Base-by-base conservation (phyloP, 2,888 invertebrate genomes). In the Augiades crinisus region DNA sequence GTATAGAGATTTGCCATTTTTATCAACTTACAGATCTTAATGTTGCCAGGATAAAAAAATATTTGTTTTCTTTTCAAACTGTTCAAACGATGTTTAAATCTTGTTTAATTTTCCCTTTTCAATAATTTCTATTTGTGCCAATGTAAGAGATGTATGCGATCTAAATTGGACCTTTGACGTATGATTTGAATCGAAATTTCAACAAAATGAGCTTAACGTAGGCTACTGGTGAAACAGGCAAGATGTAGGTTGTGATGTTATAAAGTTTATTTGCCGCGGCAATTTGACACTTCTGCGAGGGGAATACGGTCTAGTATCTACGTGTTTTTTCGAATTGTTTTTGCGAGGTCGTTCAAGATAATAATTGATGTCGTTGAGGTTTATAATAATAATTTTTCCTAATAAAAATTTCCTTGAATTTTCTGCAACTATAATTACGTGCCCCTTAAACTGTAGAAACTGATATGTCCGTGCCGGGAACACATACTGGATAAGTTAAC, bases 191-290 rank as follows among this genome's bases (percentile, higher is more conserved):
- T 71, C 59, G 65, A 67, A 59, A 60, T 68, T 72, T 63, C 61
- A 61, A 59, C 62, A 61, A 61, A 58, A 78, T 68, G 81, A 81
- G 80, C 82, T 82, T 82, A 78, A 54, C 10, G 60, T 75, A 74
- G 75, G 68, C 70, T 69, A 70, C 68, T 53, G 56, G 54, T 56
- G 47, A 60, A 60, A 64, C 63, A 60, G 67, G 65, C 65, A 45
- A 37, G 31, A 17, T 50, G 66, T 67, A 68, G 76, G 81, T 82
- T 82, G 83, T 83, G 82, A 83, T 68, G 67, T 70, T 54, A 47
- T 60, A 61, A 60, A 61, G 59, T 68, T 57, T 62, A 69, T 70
- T 74, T 71, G 63, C 67, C 65, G 66, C 58, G 64, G 72, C 67
- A 72, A 70, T 70, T 70, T 72, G 63, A 70, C 43, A 43, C 24